Conservation (phyloP, 30 jellyfish, hydroid and myxozoan genomes). For the Aurelia aurita region DNA sequence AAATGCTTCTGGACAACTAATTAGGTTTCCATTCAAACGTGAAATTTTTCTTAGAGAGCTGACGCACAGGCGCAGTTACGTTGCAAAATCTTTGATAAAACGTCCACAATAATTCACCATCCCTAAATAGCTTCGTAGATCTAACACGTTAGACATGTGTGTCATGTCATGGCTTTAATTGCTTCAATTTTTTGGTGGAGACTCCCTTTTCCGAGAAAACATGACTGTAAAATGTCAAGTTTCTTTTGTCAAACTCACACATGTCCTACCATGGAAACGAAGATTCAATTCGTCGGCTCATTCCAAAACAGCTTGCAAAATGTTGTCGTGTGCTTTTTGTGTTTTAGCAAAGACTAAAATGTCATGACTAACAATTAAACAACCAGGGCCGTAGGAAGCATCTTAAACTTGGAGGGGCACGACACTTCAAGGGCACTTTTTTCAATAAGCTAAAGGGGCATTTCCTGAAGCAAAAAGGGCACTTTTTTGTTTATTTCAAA, state of each 20-base stretch:
- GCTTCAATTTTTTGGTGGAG: too few species aligned
- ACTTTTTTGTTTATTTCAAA: too few species aligned
- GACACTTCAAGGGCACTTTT: too few species aligned
- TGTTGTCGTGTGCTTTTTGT: constrained; percentile 23
- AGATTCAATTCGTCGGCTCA: not conserved
- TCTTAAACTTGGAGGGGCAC: too few species aligned
- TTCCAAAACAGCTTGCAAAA: constrained; percentile 14
- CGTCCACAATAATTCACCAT: constrained; percentile 15
- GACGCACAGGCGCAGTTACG: constrained; percentile 10
- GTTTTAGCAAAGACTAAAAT: constrained; percentile 15
- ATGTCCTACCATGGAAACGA: not conserved
- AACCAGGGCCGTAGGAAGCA: too few species aligned
- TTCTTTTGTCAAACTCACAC: not conserved
- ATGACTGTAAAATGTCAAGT: too few species aligned
- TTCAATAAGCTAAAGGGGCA: too few species aligned
- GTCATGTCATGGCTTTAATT: too few species aligned
- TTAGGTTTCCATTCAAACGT: constrained; percentile 23
- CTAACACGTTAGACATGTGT: too few species aligned
- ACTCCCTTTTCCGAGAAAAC: too few species aligned
- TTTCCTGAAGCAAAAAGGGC: too few species aligned
- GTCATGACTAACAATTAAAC: not conserved
- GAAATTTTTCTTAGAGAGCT: constrained; percentile 28
- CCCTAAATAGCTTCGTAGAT: not conserved
- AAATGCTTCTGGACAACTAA: constrained; percentile 33
- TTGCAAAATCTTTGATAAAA: not conserved